phyloP scores from a whole-genome alignment of 2,888 invertebrate species.

The Patella ulyssiponensis region DNA sequence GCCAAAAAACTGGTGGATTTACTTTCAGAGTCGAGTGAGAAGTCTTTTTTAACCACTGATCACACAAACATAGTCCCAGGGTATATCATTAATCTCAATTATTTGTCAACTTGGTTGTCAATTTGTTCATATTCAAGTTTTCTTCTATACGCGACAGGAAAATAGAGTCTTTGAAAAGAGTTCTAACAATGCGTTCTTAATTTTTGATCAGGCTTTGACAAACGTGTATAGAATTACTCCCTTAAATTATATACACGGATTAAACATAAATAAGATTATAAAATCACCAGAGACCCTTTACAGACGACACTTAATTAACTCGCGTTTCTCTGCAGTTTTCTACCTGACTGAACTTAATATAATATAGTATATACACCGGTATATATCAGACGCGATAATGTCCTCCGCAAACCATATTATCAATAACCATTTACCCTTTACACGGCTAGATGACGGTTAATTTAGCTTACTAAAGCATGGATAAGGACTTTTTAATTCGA shows the following conservation, averaged over 20 bases:
- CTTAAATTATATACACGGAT: neutral
- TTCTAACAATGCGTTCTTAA: neutral
- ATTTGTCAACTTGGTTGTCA: conserved; percentile 47
- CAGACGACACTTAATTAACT: neutral
- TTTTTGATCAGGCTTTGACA: neutral
- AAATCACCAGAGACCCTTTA: conserved; percentile 1
- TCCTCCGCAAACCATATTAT: too few relatives aligned
- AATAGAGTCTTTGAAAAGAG: conserved; percentile 11
- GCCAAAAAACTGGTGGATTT: conserved; percentile 8
- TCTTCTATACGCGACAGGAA: conserved; percentile 1
- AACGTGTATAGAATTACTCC: neutral
- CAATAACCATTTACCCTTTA: too few relatives aligned
- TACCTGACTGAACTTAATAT: conserved; percentile 2
- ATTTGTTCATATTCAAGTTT: conserved; percentile 27
- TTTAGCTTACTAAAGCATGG: too few relatives aligned
- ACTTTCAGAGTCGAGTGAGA: conserved; percentile 3
- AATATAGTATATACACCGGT: neutral
- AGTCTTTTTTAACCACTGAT: conserved; percentile 36
- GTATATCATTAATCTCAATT: conserved; percentile 48
- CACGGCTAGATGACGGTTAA: too few relatives aligned
- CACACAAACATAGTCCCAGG: conserved; percentile 36
- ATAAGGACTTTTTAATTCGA: too few relatives aligned
- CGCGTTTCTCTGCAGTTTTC: neutral
- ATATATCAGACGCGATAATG: too few relatives aligned
- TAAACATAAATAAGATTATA: conserved; percentile 9